Base-by-base conservation (phyloP, 2,888 invertebrate species). In the Adelognathus sp. region DNA sequence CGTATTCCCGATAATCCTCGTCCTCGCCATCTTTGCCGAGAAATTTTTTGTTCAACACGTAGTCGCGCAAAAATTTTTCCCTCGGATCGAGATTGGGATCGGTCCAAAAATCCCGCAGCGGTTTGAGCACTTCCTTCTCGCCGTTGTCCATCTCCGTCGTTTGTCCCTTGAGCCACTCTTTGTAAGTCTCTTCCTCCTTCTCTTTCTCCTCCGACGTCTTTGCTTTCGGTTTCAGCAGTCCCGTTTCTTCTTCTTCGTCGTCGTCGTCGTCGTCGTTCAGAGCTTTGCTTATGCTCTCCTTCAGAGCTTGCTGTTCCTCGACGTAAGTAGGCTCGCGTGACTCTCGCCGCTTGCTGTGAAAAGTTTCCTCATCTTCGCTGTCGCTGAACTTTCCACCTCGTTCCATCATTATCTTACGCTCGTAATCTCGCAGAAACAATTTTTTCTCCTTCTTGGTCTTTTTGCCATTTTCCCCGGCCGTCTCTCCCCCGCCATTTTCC, bases 61-160 rank as follows among this genome's bases (percentile, higher is more conserved):
- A 99, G 92, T 99, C 98, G 69, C 97, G 94, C 1, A 99, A 92
- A 92, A 98, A 99, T 70, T 96, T 95, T 89, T 99, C 99, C 33
- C 95, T 95, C 67, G 95, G 94, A 84, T 96, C 96, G 21, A 99
- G 92, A 81, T 95, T 94, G 14, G 96, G 96, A 91, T 96, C 94
- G 11, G 93, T 95, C 98, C 98, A 98, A 87, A 95, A 96, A 24
- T 96, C 95, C 84, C 96, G 95, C 36, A 98, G 91, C 0, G 96
- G 95, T 76, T 95, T 95, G 84, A 97, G 91, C 50, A 95, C 95
- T 64, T 93, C 91, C 0, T 92, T 88, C 39, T 94, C 92, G 54
- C 93, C 90, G 83, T 94, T 93, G 39, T 94, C 92, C 54, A 96
- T 92, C 60, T 92, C 88, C 2, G 94, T 93, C 29, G 93, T 93